These are phyloP conservation scores for Pangasianodon gigas DNA, from an alignment of 2,113 vertebrate genomes.

Conservation along the genomic window DNA sequence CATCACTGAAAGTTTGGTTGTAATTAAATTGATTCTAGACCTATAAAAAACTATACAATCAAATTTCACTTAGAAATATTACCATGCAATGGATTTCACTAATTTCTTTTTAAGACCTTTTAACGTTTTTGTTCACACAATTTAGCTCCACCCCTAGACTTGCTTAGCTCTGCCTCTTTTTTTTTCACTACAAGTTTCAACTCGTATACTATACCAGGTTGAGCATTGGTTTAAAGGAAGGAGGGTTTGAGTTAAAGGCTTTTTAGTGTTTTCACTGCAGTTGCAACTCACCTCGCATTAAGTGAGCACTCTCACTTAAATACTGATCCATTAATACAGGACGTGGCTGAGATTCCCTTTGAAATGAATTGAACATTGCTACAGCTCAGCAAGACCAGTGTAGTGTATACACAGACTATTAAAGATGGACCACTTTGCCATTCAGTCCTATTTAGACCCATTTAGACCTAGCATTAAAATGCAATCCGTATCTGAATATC, in stretches of 20 bases:
- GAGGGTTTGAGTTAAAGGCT: background rate
- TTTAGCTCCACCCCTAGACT: background rate
- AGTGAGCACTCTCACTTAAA: background rate
- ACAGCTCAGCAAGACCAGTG: background rate
- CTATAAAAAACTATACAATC: background rate
- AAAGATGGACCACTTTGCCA: background rate
- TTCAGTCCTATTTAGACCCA: background rate
- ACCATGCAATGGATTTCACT: background rate
- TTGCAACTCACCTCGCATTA: background rate
- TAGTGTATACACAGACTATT: background rate
- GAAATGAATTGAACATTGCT: background rate
- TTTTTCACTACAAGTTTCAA: background rate
- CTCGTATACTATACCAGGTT: background rate
- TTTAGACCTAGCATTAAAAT: background rate
- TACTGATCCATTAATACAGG: background rate
- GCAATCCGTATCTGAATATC: background rate
- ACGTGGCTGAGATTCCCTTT: background rate
- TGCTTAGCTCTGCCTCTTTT: background rate
- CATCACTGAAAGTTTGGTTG: background rate
- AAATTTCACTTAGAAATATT: background rate
- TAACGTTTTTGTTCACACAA: background rate
- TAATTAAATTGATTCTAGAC: background rate
- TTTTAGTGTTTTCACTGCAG: background rate
- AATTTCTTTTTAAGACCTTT: background rate
- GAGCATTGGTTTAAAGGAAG: background rate